phyloP scores from a whole-genome alignment of 2,797 vertebrate species.

The Fistularia commersonii region DNA sequence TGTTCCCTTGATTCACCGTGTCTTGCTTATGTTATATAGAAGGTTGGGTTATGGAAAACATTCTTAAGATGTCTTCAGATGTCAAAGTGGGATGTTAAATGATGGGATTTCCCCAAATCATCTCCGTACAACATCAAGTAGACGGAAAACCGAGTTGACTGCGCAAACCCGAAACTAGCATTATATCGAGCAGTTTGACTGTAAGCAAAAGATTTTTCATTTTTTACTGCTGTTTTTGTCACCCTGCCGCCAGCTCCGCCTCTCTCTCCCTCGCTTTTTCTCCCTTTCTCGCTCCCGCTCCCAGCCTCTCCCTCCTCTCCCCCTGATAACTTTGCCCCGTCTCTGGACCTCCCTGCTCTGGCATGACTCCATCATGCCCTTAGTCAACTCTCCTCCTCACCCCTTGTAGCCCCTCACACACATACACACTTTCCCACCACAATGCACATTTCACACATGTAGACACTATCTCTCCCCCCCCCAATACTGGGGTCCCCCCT shows the following conservation, averaged over 20 bases:
- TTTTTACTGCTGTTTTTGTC: slow-evolving; percentile 43
- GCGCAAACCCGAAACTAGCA: slow-evolving; percentile 35
- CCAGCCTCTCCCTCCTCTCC: slow-evolving; percentile 4
- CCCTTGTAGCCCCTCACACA: slow-evolving; percentile 33
- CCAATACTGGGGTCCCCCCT: slow-evolving; percentile 57
- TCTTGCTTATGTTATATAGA: too few species aligned
- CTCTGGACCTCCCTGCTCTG: slow-evolving; percentile 73
- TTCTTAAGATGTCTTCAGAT: too few species aligned
- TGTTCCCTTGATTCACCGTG: too few species aligned
- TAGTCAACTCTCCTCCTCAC: slow-evolving; percentile 64
- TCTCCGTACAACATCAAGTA: slow-evolving; percentile 35
- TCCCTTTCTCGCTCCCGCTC: not conserved
- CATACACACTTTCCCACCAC: slow-evolving; percentile 50
- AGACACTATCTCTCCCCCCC: slow-evolving; percentile 51
- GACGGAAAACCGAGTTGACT: slow-evolving; percentile 29
- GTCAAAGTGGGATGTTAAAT: slow-evolving; percentile 8
- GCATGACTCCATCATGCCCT: slow-evolving; percentile 73
- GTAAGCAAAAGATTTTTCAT: slow-evolving; percentile 42
- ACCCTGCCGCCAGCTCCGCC: slow-evolving; percentile 17
- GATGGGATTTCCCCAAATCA: slow-evolving; percentile 30
- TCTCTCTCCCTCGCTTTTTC: not conserved
- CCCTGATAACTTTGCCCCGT: slow-evolving; percentile 54
- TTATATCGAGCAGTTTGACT: slow-evolving; percentile 33
- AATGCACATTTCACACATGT: slow-evolving; percentile 58
- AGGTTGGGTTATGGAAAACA: too few species aligned